Evolutionary conservation across 2,888 invertebrate species (phyloP).

Genomic region (Boloria selene): DNA sequence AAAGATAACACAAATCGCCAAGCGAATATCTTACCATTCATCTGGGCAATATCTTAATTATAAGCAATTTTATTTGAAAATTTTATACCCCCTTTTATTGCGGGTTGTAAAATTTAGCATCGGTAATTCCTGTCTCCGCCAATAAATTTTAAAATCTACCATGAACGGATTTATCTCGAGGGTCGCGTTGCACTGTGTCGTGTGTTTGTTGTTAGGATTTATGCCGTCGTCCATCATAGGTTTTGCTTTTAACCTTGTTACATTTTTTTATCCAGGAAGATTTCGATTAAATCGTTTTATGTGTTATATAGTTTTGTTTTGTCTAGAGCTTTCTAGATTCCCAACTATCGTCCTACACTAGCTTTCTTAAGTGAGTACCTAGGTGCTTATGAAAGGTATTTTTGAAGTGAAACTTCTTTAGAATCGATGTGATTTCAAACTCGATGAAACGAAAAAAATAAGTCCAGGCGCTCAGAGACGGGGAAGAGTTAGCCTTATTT

Average conservation of each 20-base stretch:
- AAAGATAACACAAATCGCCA: too few relatives aligned
- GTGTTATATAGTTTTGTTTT: neutral
- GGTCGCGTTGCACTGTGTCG: constrained; percentile 30
- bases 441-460: too few relatives aligned
- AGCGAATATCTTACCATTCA: neutral
- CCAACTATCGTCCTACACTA: too few relatives aligned
- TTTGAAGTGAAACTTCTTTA: too few relatives aligned
- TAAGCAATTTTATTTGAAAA: constrained; percentile 15
- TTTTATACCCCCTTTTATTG: constrained; percentile 21
- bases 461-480: too few relatives aligned
- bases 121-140: constrained; percentile 26
- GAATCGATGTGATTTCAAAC: too few relatives aligned
- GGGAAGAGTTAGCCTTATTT: too few relatives aligned
- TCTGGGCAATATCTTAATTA: neutral
- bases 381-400: too few relatives aligned
- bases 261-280: neutral
- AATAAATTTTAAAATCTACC: constrained; percentile 36
- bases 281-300: neutral
- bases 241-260: constrained; percentile 10
- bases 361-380: too few relatives aligned
- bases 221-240: constrained; percentile 30
- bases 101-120: constrained; percentile 29
- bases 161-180: constrained; percentile 26
- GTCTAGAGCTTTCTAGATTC: too few relatives aligned
- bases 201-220: constrained; percentile 35